These are phyloP conservation scores for Sycon ciliatum DNA, from an alignment of 37 sponge, comb jelly and placozoan genomes.

Conservation along the genomic window DNA sequence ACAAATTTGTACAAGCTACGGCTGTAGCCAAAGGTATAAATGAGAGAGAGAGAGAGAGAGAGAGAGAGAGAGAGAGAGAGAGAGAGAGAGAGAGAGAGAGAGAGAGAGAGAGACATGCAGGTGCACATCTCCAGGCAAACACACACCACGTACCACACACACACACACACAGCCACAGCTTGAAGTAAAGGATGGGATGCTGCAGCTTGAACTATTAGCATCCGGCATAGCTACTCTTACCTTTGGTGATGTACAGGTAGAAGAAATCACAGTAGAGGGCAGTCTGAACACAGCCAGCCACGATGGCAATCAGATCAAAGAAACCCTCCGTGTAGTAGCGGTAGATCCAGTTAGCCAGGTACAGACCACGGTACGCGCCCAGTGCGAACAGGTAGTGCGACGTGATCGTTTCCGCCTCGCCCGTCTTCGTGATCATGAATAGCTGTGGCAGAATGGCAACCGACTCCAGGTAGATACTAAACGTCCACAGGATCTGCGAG, in stretches of 20 bases:
- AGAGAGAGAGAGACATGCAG: neutral
- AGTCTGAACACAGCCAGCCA: constrained; percentile 94
- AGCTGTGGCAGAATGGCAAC: constrained; percentile 96
- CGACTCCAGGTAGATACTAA: constrained; percentile 95
- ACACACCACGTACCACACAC: neutral
- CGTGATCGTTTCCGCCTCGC: constrained; percentile 96
- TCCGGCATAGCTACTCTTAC: constrained; percentile 25
- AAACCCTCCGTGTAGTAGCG: constrained; percentile 85
- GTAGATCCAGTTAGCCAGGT: constrained; percentile 94
- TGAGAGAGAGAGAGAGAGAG: neutral
- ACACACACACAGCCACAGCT: neutral
- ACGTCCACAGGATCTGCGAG: constrained; percentile 95
- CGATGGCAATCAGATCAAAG: constrained; percentile 91
- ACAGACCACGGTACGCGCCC: constrained; percentile 85
- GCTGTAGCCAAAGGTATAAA: too few relatives aligned
- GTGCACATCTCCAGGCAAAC: neutral
- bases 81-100: neutral
- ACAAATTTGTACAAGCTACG: too few relatives aligned
- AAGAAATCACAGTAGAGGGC: constrained; percentile 97
- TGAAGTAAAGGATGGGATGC: neutral
- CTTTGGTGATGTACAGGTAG: constrained; percentile 99
- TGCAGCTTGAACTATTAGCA: neutral
- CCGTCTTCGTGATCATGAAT: constrained; percentile 98
- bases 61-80: neutral
- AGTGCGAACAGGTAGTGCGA: constrained; percentile 97